Evolutionary conservation across 2,888 invertebrate genomes (phyloP), one percentile per base, ranked within the genome.

Genomic region (Anoplius nigerrimus): DNA sequence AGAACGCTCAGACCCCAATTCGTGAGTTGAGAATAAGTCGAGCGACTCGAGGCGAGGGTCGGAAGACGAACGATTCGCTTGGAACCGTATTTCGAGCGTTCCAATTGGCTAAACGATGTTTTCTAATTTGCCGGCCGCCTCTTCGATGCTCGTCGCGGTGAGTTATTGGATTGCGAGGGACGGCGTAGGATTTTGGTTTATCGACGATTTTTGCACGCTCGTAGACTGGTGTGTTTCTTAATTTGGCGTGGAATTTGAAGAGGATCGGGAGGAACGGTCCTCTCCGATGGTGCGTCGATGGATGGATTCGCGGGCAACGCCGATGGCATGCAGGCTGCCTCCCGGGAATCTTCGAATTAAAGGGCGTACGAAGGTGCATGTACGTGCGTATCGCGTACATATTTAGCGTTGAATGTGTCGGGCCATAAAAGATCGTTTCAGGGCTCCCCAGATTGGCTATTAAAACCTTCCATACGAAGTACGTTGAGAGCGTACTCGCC

Each of bases 391-490:
- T 34, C 34, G 34, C 34, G 34, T 13, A 34, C 34, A 34, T 34
- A 34, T 34, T 34, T 34, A 34, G 22, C 55, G 56, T 68, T 53
- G 69, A 59, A 67, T 78, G 71, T 72, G 74, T 74, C 66, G 66
- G 59, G 70, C 67, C 70, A 74, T 74, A 76, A 78, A 74, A 80
- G 78, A 79, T 80, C 72, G 78, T 70, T 80, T 76, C 80, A 69
- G 62, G 71, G 66, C 22, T 68, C 72, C 78, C 61, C 82, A 78
- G 81, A 81, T 81, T 81, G 81, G 76, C 82, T 80, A 80, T 81
- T 81, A 81, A 81, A 81, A 80, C 70, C 82, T 80, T 74, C 81
- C 78, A 80, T 80, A 80, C 77, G 75, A 79, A 71, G 78, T 75
- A 75, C 75, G 73, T 67, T 77, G 77, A 75, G 77, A 77, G 73